Base-by-base conservation (phyloP, 2,797 vertebrate genomes). In the Leptoclinus maculatus region DNA sequence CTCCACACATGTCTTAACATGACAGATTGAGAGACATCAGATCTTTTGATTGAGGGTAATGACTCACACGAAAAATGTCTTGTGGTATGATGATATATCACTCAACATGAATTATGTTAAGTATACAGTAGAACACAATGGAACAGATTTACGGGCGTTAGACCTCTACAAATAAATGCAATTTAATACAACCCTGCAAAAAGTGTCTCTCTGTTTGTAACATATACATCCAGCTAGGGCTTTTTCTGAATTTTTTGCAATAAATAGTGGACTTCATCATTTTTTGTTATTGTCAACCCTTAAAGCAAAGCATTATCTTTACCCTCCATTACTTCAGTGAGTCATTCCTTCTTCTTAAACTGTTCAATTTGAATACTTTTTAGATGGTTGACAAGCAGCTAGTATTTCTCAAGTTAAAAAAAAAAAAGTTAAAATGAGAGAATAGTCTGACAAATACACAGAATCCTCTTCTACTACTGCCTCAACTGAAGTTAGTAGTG, bases 1-100 rank as follows among this genome's bases (percentile, higher is more conserved):
- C 25, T 16, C 45, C 41, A 21, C 38, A 84, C 88, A 71, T 25
- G 92, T 88, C 83, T 39, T 25, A 79, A 91, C 89, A 90, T 49
- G 92, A 89, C 76, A 68, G 76, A 63, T 56, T 3, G 29, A 71
- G 43, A 72, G 53, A 68, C 56, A 25, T 34, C 41, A 76, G 10
- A 2, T 57, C 54, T 32, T 56, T 27, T 32, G 16, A 17, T 0
- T 21, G 21, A 74, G 41, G 25, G 19, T 41, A 66, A 9, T 71
- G 82, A 72, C 34, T 83, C 63, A 68, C 36, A 23, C 16, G 25
- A 67, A 76, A 49, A 63, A 41, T 54, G 25, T 2, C 21, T 21
- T 21, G 32, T 21, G 36, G 13, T 8, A 16, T 62, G 7, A 54
- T 66, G 14, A 36, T 21, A 45, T 16, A 6, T 19, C 17, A 13